These are phyloP conservation scores for Pachyseris speciosa DNA, from an alignment of 64 coral and sea anemone genomes.

Conservation along the genomic window DNA sequence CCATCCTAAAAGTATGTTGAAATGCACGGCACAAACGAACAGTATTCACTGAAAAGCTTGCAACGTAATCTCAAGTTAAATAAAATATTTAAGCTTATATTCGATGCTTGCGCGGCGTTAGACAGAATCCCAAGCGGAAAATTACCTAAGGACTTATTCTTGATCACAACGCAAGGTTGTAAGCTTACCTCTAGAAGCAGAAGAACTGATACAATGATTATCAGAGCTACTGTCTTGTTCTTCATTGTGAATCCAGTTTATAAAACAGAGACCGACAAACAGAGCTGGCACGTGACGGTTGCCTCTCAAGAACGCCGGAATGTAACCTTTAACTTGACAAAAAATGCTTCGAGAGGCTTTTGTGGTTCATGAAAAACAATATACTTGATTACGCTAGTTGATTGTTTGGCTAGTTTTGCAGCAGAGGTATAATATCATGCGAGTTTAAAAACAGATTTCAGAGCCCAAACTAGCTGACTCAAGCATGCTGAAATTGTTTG, in stretches of 20 bases:
- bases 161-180: neutral
- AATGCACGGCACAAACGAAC: no score
- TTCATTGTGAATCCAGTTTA: neutral
- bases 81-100: no score
- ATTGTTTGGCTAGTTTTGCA: neutral
- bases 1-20: no score
- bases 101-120: no score
- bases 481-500: neutral
- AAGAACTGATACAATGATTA: neutral
- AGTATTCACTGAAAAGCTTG: no score
- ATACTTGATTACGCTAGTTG: neutral
- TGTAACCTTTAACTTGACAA: constrained; percentile 3
- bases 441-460: neutral
- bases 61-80: no score
- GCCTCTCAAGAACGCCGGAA: neutral
- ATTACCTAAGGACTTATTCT: neutral
- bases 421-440: neutral
- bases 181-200: neutral
- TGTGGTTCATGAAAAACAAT: neutral
- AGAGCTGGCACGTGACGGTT: neutral
- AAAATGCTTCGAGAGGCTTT: neutral
- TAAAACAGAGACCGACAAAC: neutral
- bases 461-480: neutral
- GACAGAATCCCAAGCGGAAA: no score
- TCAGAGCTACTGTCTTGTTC: neutral